Evolutionary conservation across 2,888 invertebrate genomes (phyloP), one percentile per base, ranked within the genome.

Genomic region (Dioctria rufipes): DNA sequence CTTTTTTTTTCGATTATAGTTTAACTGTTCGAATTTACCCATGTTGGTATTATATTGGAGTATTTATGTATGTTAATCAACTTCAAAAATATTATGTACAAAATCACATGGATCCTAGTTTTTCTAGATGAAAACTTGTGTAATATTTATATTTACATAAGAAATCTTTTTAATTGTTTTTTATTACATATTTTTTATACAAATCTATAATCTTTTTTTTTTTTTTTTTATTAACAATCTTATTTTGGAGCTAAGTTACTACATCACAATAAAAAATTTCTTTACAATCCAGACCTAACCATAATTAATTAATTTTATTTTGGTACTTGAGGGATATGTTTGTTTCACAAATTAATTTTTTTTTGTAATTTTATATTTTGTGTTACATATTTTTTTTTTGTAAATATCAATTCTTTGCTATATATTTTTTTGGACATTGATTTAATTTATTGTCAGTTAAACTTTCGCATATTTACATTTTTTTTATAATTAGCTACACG

Each of bases 211-310:
- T 42, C 65, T n/a, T 13, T 65, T 42, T 65, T n/a, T 65, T 9
- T 37, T 37, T 37, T 49, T 51, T 9, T 9, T 37, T 54, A 54
- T 54, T 54, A 54, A 54, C 54, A 54, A n/a, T 54, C 5, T 46
- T 4, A 4, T 54, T 54, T 11, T 4, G 54, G n/a, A 11, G 11
- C 11, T 54, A 51, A 51, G 39, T 51, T 69, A 69, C 69, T 69
- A 69, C 69, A 69, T 69, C 69, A 69, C 69, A 69, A 69, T 69
- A 51, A 69, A 69, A 69, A 69, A 69, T 69, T 51, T 37, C 51
- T 69, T 39, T 51, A 51, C 37, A 49, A 51, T 46, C 13, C 69
- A 69, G 39, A 69, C 51, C 39, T 69, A 69, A 25, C 0, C 25
- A 25, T 25, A 25, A 25, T 25, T 25, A 25, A 25, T 25, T 25